Conservation (phyloP, 2,888 invertebrate genomes). For the Neoitamus cyanurus region DNA sequence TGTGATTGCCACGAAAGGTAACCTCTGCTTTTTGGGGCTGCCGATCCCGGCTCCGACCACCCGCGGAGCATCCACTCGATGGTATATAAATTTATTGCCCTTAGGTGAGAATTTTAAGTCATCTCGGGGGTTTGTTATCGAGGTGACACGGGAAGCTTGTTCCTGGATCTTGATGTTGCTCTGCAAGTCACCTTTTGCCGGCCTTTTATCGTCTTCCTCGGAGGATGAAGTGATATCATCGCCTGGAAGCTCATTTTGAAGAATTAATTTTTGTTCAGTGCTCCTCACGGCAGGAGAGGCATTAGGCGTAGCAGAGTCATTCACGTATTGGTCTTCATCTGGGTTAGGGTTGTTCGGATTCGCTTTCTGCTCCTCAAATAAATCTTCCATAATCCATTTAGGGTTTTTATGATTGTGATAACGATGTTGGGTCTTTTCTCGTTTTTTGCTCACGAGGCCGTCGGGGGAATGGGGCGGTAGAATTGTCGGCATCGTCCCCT, state of each 20-base stretch:
- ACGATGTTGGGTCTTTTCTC: slow-evolving; percentile 58
- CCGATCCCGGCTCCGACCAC: slow-evolving; percentile 58
- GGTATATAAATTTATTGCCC: slow-evolving; percentile 63
- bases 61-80: slow-evolving; percentile 62
- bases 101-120: slow-evolving; percentile 51
- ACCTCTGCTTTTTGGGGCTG: slow-evolving; percentile 60
- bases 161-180: neutral
- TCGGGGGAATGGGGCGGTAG: slow-evolving; percentile 53
- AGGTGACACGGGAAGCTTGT: neutral
- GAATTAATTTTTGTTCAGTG: slow-evolving; percentile 52
- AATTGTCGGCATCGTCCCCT: slow-evolving; percentile 62
- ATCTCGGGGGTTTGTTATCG: slow-evolving; percentile 9
- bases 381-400: slow-evolving; percentile 58
- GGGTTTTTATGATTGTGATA: slow-evolving; percentile 54
- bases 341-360: slow-evolving; percentile 53
- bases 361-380: slow-evolving; percentile 60
- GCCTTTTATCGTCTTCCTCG: slow-evolving; percentile 49
- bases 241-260: slow-evolving; percentile 60
- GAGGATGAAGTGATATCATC: slow-evolving; percentile 57
- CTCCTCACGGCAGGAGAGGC: slow-evolving; percentile 5
- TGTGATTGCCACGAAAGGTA: slow-evolving; percentile 66
- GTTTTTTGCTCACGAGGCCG: slow-evolving; percentile 54
- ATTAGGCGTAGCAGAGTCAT: slow-evolving; percentile 36
- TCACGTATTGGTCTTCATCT: slow-evolving; percentile 50
- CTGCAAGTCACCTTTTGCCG: neutral